These are phyloP conservation scores for Microctenopoma lineatum DNA, from an alignment of 2,797 vertebrate genomes.

Conservation along the genomic window DNA sequence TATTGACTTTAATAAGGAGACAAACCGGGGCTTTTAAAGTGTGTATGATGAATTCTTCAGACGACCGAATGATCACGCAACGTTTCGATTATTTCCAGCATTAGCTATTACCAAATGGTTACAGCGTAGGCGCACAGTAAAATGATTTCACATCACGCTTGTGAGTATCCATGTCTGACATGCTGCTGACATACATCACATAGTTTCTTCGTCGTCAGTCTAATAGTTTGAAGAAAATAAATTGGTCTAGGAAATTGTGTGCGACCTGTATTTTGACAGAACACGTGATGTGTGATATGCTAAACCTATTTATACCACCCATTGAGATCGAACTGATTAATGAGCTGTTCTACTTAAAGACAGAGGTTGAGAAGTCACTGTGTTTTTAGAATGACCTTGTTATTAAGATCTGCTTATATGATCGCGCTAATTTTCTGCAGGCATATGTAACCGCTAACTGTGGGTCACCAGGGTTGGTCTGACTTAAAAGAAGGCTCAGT, in stretches of 20 bases:
- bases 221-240: not conserved
- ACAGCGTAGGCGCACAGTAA: not conserved
- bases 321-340: conserved; percentile 73
- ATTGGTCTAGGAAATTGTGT: conserved; percentile 19
- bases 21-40: conserved; percentile 14
- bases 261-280: conserved; percentile 53
- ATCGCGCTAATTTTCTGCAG: conserved; percentile 17
- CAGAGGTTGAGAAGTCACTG: conserved; percentile 56
- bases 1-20: conserved; percentile 31
- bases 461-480: conserved; percentile 1
- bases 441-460: conserved; percentile 1
- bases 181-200: conserved; percentile 17
- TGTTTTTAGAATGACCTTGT: conserved; percentile 73
- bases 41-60: conserved; percentile 3
- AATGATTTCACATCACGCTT: conserved; percentile 6
- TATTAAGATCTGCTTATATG: conserved; percentile 40
- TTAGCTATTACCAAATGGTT: not conserved
- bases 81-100: not conserved
- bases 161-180: conserved; percentile 9
- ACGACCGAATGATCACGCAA: not conserved
- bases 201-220: not conserved
- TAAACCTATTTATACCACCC: conserved; percentile 68
- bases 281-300: conserved; percentile 55
- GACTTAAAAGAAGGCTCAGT: conserved; percentile 14
- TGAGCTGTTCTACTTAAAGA: conserved; percentile 67